phyloP scores from a whole-genome alignment of 92 coral and sea anemone species.

The Bergia puertoricense region DNA sequence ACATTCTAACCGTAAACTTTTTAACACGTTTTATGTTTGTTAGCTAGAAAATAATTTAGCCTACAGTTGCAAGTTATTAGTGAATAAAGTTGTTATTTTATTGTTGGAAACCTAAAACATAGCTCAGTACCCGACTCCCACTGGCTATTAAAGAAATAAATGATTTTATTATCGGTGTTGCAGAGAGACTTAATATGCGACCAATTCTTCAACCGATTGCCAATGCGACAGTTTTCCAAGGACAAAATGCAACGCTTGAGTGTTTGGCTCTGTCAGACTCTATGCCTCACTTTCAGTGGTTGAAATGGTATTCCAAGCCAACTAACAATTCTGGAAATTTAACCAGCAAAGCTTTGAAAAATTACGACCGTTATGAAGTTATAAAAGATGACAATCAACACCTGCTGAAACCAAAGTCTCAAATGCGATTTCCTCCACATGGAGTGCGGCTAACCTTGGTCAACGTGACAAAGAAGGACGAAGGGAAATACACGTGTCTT shows the following conservation, averaged over 20 bases:
- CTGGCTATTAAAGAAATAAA: not conserved
- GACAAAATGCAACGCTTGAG: slow-evolving; percentile 74
- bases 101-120: too few species aligned
- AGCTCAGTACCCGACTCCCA: not conserved
- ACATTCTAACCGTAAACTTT: too few species aligned
- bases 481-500: slow-evolving; percentile 84
- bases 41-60: too few species aligned
- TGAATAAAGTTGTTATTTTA: too few species aligned
- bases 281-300: slow-evolving; percentile 96
- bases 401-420: slow-evolving; percentile 27
- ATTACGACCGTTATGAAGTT: slow-evolving; percentile 48
- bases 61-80: too few species aligned
- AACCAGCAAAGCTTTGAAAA: slow-evolving; percentile 19
- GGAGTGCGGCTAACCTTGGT: slow-evolving; percentile 74
- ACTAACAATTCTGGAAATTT: slow-evolving; percentile 49
- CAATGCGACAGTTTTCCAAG: slow-evolving; percentile 71
- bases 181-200: slow-evolving; percentile 75
- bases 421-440: slow-evolving; percentile 62
- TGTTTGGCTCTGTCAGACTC: slow-evolving; percentile 88
- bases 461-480: slow-evolving; percentile 74
- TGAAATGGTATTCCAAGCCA: slow-evolving; percentile 57
- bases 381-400: slow-evolving; percentile 39
- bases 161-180: not conserved
- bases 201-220: slow-evolving; percentile 68
- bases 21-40: too few species aligned